Base-by-base conservation (phyloP, 2,797 vertebrate species). In the Pangasius sanitwongsei region DNA sequence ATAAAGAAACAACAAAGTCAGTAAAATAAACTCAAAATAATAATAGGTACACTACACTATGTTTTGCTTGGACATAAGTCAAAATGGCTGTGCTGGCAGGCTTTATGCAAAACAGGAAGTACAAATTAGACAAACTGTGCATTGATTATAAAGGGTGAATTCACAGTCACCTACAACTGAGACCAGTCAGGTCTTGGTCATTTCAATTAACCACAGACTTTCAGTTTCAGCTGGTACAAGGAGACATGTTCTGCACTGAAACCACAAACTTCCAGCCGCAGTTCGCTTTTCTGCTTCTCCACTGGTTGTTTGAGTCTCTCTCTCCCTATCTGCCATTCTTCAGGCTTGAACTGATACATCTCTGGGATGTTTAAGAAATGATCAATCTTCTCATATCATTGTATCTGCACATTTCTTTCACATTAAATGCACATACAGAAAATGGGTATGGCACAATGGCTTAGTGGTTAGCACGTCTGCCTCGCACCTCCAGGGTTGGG, bases 161-260 rank as follows among this genome's bases (percentile, higher is more conserved):
- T n/a, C 23, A 48, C 7, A n/a, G 48, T n/a, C 9, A 65, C 25
- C 6, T 83, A 4, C 15, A 63, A 23, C n/a, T 44, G 12, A 65
- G 37, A 18, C 2, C 25, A 48, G 3, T 67, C 61, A 48, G 25
- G 82, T n/a, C 61, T 65, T n/a, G 41, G 37, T 65, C 82, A 83
- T 83, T 65, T 83, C 59, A n/a, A 83, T 65, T 65, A 41, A 61
- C 65, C 37, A 44, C 37, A 83, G 37, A 65, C 13, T 48, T 83
- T 83, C 28, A 16, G 41, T 44, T 83, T 83, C 25, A 11, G 41
- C 7, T 83, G 59, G 16, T 34, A 23, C 53, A 80, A 16, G 25
- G 41, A 34, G 77, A 55, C 15, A 34, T 37, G 50, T 53, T 15
- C 48, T 16, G 28, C 28, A n/a, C 7, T 34, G 18, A 59, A 81